Percentiles rank a stretch among this genome's conserved stretches.
phyloP scores from a whole-genome alignment of 2,797 vertebrate genomes.

The Acanthiza pusilla region DNA sequence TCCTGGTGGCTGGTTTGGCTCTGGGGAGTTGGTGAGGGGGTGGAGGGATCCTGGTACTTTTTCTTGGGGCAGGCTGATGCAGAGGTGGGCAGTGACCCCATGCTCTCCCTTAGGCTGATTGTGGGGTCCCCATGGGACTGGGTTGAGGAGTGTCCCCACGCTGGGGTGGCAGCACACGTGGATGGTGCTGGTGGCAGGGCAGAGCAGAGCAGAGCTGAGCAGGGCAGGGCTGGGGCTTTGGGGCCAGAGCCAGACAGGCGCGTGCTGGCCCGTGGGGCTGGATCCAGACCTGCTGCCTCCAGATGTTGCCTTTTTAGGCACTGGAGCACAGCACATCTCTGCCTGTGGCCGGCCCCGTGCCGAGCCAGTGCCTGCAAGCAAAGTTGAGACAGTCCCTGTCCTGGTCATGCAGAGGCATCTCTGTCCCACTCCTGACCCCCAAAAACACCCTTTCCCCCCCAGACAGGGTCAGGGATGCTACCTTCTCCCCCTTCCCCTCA shows the following conservation, averaged over 20 bases:
- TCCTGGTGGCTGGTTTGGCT: background rate
- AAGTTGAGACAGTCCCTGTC: background rate
- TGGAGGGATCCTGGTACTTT: rapidly evolving
- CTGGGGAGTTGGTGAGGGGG: background rate
- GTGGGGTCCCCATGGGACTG: rapidly evolving
- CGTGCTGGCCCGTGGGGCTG: background rate
- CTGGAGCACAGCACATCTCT: constrained; percentile 23
- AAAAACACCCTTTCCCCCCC: background rate
- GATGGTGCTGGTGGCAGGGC: background rate
- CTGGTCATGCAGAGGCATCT: background rate
- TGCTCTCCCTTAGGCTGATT: background rate
- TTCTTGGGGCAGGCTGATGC: background rate
- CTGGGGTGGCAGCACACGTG: background rate
- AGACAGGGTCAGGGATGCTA: background rate
- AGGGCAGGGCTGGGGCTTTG: background rate
- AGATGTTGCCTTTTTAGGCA: constrained; percentile 69
- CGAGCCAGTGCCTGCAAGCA: background rate
- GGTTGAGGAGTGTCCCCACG: rapidly evolving
- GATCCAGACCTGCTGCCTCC: constrained; percentile 3
- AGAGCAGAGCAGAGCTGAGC: background rate
- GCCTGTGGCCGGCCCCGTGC: background rate
- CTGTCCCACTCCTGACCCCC: background rate
- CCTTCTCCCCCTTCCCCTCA: background rate
- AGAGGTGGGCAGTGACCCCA: background rate
- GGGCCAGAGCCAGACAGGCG: background rate